Base-by-base conservation (phyloP, 2,113 vertebrate genomes). In the Pseudopodoces humilis region DNA sequence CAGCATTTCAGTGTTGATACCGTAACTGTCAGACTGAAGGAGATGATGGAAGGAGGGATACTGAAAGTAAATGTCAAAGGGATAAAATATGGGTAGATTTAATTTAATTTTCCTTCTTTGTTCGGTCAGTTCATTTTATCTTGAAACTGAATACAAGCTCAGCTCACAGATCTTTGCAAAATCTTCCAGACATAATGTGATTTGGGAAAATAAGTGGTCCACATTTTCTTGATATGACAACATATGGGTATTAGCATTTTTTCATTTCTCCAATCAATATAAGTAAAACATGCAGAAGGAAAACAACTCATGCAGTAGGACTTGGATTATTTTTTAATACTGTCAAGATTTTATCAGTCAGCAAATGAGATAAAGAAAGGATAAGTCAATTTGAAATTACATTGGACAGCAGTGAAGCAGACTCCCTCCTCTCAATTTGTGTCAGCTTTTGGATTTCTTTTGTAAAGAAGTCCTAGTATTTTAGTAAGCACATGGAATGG, bases 1-100 rank as follows among this genome's bases (percentile, higher is more conserved):
- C 22, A 63, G 43, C 39, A 59, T 76, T 92, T 97, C 64, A 83
- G 44, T 92, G 44, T 55, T 55, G 92, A 59, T 75, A 72, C 91
- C 82, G 53, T 78, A 69, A 44, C 47, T 92, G 44, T 53, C 83
- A 94, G 75, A 80, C 15, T 52, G 72, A 63, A 83, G 46, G 43
- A 94, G 74, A 69, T 70, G 81, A 69, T 25, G 86, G 92, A 81
- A 65, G 90, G 88, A 88, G 79, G 33, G 43, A 62, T 75, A 84
- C 33, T 62, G 75, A 92, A 81, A 95, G 44, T 56, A 95, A 95
- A 96, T 92, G 75, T 94, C 92, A 92, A 88, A 95, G 63, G 81
- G 44, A 92, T 94, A 95, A 96, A 86, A 70, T 90, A 94, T 88
- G 84, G 62, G 33, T 93, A 97, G 88, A 75, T 75, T 65, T 94